Base-by-base conservation (phyloP, 2,888 invertebrate species). In the Parnassius mnemosyne region DNA sequence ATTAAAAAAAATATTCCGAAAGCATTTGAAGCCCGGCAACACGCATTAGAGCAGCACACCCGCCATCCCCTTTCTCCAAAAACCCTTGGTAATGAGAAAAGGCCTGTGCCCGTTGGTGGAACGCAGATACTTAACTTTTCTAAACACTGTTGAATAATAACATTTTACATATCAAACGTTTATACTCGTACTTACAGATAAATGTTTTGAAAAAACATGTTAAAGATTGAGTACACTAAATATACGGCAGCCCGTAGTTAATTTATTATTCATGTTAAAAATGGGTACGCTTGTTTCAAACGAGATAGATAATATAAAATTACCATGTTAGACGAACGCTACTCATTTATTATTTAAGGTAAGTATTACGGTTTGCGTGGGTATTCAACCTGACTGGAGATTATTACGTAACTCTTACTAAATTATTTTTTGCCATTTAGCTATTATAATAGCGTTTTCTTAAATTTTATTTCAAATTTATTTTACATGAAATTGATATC, bases 231-330 rank as follows among this genome's bases (percentile, higher is more conserved):
- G 49, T 16, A 62, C 43, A 49, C 49, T 62, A 34, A 62, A 47
- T 13, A 62, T 49, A 62, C 46, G 53, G 20, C 16, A 57, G 57
- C 10, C 43, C 34, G 44, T 46, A 55, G 42, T 57, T 62, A 62
- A 62, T 62, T 57, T 53, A 62, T 62, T 57, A 62, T 62, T 62
- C 44, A 62, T 57, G n/a, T 55, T 47, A 62, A 49, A 55, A 57
- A 53, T 53, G 57, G 44, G 49, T 43, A 42, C 53, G 57, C 49
- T 62, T 57, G 53, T 49, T 53, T 53, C 50, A 53, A 62, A 62
- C 53, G 49, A 9, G 57, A 57, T 53, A 57, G 49, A 53, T 50
- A 34, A 57, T 49, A n/a, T 57, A 44, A 62, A 57, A 62, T 62
- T 62, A 62, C 57, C 25, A 44, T 57, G 49, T 62, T 57, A 62